These are phyloP conservation scores for Oostethus manadensis DNA, from an alignment of 2,113 vertebrate species.

Conservation along the genomic window DNA sequence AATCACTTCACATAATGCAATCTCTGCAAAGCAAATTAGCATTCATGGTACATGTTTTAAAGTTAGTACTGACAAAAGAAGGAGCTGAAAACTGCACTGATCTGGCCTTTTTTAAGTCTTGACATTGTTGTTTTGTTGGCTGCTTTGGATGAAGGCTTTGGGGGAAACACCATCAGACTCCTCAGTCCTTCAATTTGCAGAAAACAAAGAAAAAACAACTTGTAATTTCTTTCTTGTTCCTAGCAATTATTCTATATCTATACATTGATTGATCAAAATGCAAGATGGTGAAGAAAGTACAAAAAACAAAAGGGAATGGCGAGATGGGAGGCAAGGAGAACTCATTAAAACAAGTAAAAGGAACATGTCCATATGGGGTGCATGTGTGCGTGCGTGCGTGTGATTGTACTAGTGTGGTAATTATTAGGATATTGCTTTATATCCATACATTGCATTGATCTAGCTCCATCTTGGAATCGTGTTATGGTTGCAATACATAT, in stretches of 20 bases:
- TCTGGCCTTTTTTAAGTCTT: too few relatives aligned
- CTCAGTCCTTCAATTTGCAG: too few relatives aligned
- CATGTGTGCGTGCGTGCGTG: background rate
- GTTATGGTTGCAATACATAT: slow-evolving; percentile 2
- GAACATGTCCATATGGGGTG: background rate
- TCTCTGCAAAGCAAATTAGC: too few relatives aligned
- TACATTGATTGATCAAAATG: slow-evolving; percentile 4
- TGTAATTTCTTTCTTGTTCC: slow-evolving; percentile 6
- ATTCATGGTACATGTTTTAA: too few relatives aligned
- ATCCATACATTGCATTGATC: background rate
- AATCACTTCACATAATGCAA: too few relatives aligned
- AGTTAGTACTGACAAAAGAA: too few relatives aligned
- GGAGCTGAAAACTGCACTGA: too few relatives aligned
- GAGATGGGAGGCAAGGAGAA: background rate
- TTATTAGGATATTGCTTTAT: slow-evolving; percentile 4
- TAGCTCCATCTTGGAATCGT: background rate
- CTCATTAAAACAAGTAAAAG: background rate
- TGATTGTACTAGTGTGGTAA: background rate
- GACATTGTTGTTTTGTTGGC: too few relatives aligned
- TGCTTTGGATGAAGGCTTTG: too few relatives aligned
- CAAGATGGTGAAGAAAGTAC: background rate
- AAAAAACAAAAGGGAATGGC: background rate
- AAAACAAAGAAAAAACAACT: slow-evolving; percentile 12
- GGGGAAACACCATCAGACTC: too few relatives aligned
- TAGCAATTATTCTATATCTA: slow-evolving; percentile 9